Conservation (phyloP, 2,888 invertebrate species). For the Lypha dubia region DNA sequence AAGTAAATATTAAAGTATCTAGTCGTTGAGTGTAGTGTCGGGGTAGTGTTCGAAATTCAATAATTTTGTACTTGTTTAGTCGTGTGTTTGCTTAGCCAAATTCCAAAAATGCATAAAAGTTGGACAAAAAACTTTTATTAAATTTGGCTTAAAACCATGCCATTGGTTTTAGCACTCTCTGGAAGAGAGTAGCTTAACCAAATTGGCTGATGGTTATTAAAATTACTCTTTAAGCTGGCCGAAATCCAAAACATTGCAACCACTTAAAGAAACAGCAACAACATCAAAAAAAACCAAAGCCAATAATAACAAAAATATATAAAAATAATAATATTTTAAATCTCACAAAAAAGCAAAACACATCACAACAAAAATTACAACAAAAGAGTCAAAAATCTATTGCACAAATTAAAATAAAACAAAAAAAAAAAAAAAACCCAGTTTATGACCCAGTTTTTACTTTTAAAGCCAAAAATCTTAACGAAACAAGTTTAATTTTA, state of each 20-base stretch:
- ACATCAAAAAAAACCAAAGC: conserved; percentile 35
- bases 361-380: conserved; percentile 26
- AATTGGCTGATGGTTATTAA: conserved; percentile 66
- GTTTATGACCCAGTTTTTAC: conserved; percentile 65
- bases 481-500: conserved; percentile 17
- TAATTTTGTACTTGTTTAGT: conserved; percentile 33
- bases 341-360: conserved; percentile 30
- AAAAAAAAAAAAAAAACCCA: neutral
- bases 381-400: conserved; percentile 38
- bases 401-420: conserved; percentile 37
- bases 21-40: conserved; percentile 28
- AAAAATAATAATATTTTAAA: conserved; percentile 16
- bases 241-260: conserved; percentile 39
- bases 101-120: conserved; percentile 47
- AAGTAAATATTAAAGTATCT: conserved; percentile 25
- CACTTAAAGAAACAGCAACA: conserved; percentile 37
- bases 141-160: conserved; percentile 60
- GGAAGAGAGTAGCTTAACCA: conserved; percentile 64
- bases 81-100: conserved; percentile 43
- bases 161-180: conserved; percentile 66
- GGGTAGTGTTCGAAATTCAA: conserved; percentile 24
- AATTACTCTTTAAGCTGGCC: conserved; percentile 48
- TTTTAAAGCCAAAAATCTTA: conserved; percentile 20
- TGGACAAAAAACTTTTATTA: conserved; percentile 16
- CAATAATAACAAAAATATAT: conserved; percentile 46